Percentiles rank a stretch among this genome's conserved stretches.
Evolutionary conservation across 2,113 vertebrate species (phyloP).

Genomic region (Catharus bicknelli): DNA sequence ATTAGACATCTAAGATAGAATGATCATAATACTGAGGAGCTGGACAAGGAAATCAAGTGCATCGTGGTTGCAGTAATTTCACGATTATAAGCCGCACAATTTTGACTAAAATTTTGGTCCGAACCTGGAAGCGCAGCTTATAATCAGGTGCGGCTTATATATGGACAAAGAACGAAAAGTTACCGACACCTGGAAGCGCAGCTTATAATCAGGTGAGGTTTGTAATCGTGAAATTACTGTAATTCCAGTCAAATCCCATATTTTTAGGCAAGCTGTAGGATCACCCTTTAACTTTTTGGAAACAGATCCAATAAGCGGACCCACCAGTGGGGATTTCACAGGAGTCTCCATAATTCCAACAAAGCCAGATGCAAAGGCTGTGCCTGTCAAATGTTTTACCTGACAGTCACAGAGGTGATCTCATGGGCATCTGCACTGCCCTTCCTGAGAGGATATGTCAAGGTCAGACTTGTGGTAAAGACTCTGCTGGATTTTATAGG

Average conservation of each 20-base stretch:
- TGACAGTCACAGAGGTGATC: neutral
- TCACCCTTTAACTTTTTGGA: neutral
- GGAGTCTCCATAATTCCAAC: neutral
- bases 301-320: neutral
- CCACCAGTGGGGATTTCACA: neutral
- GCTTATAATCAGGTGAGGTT: too few species aligned
- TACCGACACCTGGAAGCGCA: too few species aligned
- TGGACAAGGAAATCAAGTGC: neutral
- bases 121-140: too few species aligned
- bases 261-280: neutral
- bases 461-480: neutral
- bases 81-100: too few species aligned
- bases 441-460: fast-evolving
- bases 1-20: neutral
- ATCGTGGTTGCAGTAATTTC: neutral
- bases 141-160: too few species aligned
- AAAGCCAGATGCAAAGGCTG: neutral
- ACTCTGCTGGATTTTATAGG: neutral
- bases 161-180: too few species aligned
- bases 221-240: too few species aligned
- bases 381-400: neutral
- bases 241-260: neutral
- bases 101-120: too few species aligned
- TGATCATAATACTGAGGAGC: neutral
- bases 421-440: neutral